Base-by-base conservation (phyloP, 2,113 vertebrate genomes). In the Dascyllus trimaculatus region DNA sequence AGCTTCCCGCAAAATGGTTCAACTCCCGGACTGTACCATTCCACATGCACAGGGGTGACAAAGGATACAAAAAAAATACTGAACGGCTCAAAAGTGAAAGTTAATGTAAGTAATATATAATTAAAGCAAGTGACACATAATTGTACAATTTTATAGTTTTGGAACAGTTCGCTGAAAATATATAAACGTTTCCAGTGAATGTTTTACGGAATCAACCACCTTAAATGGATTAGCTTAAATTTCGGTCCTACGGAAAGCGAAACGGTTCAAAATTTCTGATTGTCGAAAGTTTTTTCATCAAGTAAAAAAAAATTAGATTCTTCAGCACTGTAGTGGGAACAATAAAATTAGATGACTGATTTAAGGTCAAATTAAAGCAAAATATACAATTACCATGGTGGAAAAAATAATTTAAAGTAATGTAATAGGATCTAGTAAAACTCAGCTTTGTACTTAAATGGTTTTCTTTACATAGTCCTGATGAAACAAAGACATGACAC, bases 21-120 rank as follows among this genome's bases (percentile, higher is more conserved):
- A 46, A 78, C 25, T 38, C 65, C 56, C 18, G 85, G 88, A 70
- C 56, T 58, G 78, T 74, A 88, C 85, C 87, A 89, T 58, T 75
- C 5, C 8, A 29, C 0, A 60, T 2, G 29, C 0, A 6, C 18
- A 1, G 63, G 54, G 82, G 67, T 5, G 67, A 0, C 1, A 0
- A 0, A 1, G 1, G 4, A n/a, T 1, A 13, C 3, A 4, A 6
- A 40, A 25, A 18, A 35, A 38, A 38, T 25, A 52, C 14, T 0
- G 2, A 4, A 56, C 35, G 24, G 11, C 15, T 53, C 15, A 4
- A 40, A 35, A 19, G 10, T 8, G 49, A 11, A 15, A 15, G 40
- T 43, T 43, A 11, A 5, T 43, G 24, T 25, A 18, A 9, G 35
- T 38, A 11, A 18, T n/a, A n/a, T n/a, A n/a, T n/a, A 66, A 24